These are phyloP conservation scores for Sthenelais limicola DNA, from an alignment of 2,888 invertebrate genomes.

Conservation along the genomic window DNA sequence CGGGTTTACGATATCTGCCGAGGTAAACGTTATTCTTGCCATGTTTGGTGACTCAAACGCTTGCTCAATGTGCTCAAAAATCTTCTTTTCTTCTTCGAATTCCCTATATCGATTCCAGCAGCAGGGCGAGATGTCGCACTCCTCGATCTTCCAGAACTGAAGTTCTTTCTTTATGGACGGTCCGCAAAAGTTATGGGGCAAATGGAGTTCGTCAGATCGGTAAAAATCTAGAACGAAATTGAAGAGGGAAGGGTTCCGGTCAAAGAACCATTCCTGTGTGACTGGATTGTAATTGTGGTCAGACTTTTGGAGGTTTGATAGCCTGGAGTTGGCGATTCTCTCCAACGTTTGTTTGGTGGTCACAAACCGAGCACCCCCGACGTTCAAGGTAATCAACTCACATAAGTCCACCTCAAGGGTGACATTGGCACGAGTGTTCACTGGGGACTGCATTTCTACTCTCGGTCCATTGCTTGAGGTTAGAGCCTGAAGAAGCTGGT, in stretches of 20 bases:
- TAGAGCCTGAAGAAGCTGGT: slow-evolving; percentile 44
- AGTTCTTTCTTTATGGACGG: slow-evolving; percentile 57
- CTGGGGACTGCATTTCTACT: slow-evolving; percentile 27
- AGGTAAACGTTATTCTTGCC: slow-evolving; percentile 25
- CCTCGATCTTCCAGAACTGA: slow-evolving; percentile 58
- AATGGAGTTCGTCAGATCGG: slow-evolving; percentile 56
- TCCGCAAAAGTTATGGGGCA: slow-evolving; percentile 59
- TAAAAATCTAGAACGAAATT: slow-evolving; percentile 56
- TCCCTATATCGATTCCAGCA: slow-evolving; percentile 55
- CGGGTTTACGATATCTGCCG: slow-evolving; percentile 24
- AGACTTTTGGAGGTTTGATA: slow-evolving; percentile 42
- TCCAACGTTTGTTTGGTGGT: slow-evolving; percentile 47
- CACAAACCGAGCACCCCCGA: slow-evolving; percentile 50
- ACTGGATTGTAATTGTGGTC: slow-evolving; percentile 48
- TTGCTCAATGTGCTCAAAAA: slow-evolving; percentile 48
- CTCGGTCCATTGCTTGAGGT: slow-evolving; percentile 37
- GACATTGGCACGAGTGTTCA: not conserved
- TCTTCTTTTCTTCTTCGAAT: slow-evolving; percentile 51
- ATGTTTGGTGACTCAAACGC: slow-evolving; percentile 38
- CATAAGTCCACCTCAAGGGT: slow-evolving; percentile 31
- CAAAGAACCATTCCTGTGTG: slow-evolving; percentile 55
- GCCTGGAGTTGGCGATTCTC: slow-evolving; percentile 49
- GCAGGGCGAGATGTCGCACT: slow-evolving; percentile 56
- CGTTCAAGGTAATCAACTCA: slow-evolving; percentile 50
- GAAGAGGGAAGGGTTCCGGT: slow-evolving; percentile 58